These are phyloP conservation scores for Peribatodes rhomboidaria DNA, from an alignment of 2,888 invertebrate genomes.

Conservation along the genomic window DNA sequence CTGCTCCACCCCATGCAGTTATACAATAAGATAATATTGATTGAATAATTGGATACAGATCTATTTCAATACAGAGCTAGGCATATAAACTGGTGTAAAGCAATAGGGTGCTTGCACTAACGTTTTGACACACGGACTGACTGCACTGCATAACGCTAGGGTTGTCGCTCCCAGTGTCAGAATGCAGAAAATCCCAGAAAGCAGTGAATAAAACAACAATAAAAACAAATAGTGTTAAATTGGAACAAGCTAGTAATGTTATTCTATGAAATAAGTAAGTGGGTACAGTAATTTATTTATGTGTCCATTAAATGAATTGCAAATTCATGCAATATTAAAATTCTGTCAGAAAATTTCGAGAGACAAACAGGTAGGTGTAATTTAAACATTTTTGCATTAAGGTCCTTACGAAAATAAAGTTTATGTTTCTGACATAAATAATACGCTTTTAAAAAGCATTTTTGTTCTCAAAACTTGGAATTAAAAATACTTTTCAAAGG, in stretches of 20 bases:
- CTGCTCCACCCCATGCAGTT: too few species aligned
- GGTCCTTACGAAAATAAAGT: slow-evolving; percentile 8
- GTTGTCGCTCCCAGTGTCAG: not conserved
- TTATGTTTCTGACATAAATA: slow-evolving; percentile 27
- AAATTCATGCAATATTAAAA: slow-evolving; percentile 3
- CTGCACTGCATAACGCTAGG: slow-evolving; percentile 25
- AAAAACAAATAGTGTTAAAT: too few species aligned
- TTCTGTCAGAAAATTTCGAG: not conserved
- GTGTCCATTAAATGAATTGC: not conserved
- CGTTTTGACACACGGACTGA: slow-evolving; percentile 37
- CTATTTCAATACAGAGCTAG: slow-evolving; percentile 27
- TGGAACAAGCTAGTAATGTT: too few species aligned
- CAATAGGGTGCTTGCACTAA: slow-evolving; percentile 37
- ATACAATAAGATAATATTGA: too few species aligned
- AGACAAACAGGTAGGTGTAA: slow-evolving; percentile 4
- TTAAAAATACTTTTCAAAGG: slow-evolving; percentile 31
- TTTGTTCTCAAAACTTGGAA: slow-evolving; percentile 25
- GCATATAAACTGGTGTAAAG: slow-evolving; percentile 33
- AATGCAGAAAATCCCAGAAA: too few species aligned
- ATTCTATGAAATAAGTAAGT: too few species aligned
- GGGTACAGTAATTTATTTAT: not conserved
- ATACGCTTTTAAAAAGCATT: slow-evolving; percentile 14
- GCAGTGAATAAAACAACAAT: too few species aligned
- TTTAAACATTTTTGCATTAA: slow-evolving; percentile 15
- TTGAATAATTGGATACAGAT: slow-evolving; percentile 23